These are phyloP conservation scores for Lithobates pipiens DNA, from an alignment of 2,797 vertebrate genomes.

Conservation along the genomic window DNA sequence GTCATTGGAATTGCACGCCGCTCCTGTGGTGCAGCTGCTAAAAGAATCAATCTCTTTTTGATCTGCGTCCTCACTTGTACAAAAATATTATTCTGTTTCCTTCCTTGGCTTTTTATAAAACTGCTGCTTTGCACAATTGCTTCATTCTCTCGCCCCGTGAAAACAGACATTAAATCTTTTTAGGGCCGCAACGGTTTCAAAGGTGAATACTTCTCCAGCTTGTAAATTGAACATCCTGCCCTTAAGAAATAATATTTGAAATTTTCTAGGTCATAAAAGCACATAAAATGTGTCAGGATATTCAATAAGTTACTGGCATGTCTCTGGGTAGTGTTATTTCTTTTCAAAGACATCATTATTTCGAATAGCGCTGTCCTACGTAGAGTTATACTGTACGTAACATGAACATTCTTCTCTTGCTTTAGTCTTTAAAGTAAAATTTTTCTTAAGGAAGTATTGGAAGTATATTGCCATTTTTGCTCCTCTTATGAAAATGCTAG, in stretches of 20 bases:
- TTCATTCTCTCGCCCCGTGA: background rate
- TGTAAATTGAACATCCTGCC: background rate
- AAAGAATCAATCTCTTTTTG: background rate
- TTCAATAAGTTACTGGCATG: background rate
- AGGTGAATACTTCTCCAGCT: background rate
- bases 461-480: background rate
- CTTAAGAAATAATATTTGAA: constrained; percentile 18
- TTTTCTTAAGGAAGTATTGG: background rate
- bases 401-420: background rate
- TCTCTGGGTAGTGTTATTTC: background rate
- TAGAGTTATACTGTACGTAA: background rate
- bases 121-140: background rate
- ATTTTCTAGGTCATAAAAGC: constrained; percentile 9
- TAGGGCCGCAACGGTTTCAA: background rate
- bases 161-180: constrained; percentile 1
- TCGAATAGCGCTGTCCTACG: background rate
- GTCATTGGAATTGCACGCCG: background rate
- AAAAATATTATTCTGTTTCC: background rate
- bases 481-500: background rate
- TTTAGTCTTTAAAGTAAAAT: background rate
- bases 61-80: background rate
- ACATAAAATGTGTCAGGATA: background rate
- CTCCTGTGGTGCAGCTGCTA: background rate
- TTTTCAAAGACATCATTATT: background rate
- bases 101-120: background rate